Base-by-base conservation (phyloP, 2,113 vertebrate genomes). In the Stigmatopora nigra region DNA sequence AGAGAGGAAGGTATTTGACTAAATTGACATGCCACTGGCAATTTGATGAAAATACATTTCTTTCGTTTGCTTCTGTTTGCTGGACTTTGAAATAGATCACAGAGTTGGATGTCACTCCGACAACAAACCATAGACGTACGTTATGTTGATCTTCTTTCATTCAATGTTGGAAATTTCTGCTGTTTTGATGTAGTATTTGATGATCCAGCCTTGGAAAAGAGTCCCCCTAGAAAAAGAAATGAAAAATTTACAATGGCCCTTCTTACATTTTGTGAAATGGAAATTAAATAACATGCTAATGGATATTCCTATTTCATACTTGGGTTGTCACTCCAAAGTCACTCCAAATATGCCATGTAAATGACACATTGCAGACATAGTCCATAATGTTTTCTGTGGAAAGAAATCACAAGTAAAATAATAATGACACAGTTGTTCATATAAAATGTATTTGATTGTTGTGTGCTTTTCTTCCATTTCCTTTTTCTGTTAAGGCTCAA, bases 111-210 rank as follows among this genome's bases (percentile, higher is more conserved):
- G 78, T 69, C 25, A 31, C 69, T 80, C 64, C 61, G 67, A 69
- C 78, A 78, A 80, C 65, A 82, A 68, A 87, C 63, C 56, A 77
- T 77, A 38, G 19, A 67, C 51, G 80, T 74, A 66, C 53, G 38
- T 20, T 75, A 80, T 67, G 41, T 61, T 11, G 31, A 51, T 25
- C 45, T 75, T 79, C 80, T 83, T 81, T 82, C 20, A 61, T 41
- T 22, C 64, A 69, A 63, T 74, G 63, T 79, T 78, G 69, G 59
- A 76, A 84, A 82, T 76, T 69, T 70, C 64, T 59, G 67, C 69
- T 11, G 71, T 81, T 48, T 65, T 79, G 41, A 69, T 70, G 38
- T 71, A 56, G 38, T 71, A 56, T 77, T 82, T 74, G 69, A 75
- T 75, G 81, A 72, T 73, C 78, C 2, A 9, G 16, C 38, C 15